These are phyloP conservation scores for Cyprinella venusta DNA, from an alignment of 2,797 vertebrate genomes.

Conservation along the genomic window DNA sequence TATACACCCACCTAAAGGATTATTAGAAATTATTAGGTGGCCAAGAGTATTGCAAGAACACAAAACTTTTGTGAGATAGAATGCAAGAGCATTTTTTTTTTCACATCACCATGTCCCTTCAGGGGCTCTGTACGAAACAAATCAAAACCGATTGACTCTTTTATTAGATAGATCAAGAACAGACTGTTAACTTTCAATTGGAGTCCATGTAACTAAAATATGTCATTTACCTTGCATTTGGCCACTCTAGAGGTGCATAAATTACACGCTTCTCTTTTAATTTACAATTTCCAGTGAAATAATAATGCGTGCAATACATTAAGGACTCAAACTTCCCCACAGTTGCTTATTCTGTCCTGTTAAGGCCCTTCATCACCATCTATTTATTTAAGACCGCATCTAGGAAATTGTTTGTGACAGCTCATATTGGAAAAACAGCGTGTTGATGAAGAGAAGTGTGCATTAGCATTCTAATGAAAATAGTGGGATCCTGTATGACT, in stretches of 20 bases:
- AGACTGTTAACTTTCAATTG: background rate
- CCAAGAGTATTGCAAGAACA: too few relatives aligned
- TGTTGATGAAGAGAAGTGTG: constrained; percentile 17
- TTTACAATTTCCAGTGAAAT: background rate
- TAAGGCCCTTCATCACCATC: background rate
- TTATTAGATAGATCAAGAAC: background rate
- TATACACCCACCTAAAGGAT: too few relatives aligned
- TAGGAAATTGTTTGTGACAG: constrained; percentile 31
- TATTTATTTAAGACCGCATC: constrained; percentile 35
- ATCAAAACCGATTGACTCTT: background rate
- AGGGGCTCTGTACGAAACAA: background rate
- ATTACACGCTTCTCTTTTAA: background rate
- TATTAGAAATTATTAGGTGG: too few relatives aligned
- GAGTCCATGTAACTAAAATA: background rate
- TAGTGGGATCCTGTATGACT: constrained; percentile 6
- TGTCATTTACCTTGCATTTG: background rate
- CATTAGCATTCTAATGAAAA: background rate
- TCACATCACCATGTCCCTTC: background rate
- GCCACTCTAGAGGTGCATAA: background rate
- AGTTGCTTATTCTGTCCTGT: constrained; percentile 8
- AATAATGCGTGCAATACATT: background rate
- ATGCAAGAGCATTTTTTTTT: background rate
- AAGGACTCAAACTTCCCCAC: background rate
- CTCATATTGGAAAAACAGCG: constrained; percentile 10
- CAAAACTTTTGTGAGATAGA: background rate